A percentile compares a stretch with the other conserved stretches of the same genome.
Evolutionary conservation across 2,113 vertebrate species (phyloP).

Genomic region (Festucalex cinctus): DNA sequence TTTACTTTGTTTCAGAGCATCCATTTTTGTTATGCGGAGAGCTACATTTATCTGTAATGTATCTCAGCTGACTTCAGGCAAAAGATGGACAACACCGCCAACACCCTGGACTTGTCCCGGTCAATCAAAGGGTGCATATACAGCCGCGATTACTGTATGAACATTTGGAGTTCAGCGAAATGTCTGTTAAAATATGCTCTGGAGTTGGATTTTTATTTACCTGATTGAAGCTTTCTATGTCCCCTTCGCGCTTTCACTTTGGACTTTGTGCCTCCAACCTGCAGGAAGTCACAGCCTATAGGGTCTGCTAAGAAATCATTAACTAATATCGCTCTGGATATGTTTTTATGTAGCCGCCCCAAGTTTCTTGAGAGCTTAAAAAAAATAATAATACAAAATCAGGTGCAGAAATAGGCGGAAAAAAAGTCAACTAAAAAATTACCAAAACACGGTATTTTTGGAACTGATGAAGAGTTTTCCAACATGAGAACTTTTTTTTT

Average conservation of each 20-base stretch:
- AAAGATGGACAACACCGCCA: not conserved
- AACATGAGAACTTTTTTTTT: too few species aligned
- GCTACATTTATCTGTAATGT: not conserved
- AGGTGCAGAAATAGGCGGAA: too few species aligned
- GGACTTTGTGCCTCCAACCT: slow-evolving; percentile 11
- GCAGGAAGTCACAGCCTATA: slow-evolving; percentile 1
- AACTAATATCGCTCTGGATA: not conserved
- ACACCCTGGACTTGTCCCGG: not conserved
- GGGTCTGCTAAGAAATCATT: slow-evolving; percentile 5
- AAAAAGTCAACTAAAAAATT: too few species aligned
- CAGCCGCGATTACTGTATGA: not conserved
- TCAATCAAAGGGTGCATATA: too few species aligned
- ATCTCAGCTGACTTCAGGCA: not conserved
- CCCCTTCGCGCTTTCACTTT: not conserved
- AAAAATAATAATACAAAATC: too few species aligned
- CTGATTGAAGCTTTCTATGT: not conserved
- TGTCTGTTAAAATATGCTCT: not conserved
- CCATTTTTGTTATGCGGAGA: too few species aligned
- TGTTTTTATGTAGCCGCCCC: not conserved
- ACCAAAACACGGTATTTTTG: too few species aligned
- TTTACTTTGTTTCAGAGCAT: too few species aligned
- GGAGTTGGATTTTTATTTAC: slow-evolving; percentile 11
- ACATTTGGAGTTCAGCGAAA: not conserved
- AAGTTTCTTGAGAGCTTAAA: not conserved
- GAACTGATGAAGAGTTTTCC: too few species aligned